Evolutionary conservation across 2,888 invertebrate species (phyloP).

Genomic region (Dendrolimus houi): DNA sequence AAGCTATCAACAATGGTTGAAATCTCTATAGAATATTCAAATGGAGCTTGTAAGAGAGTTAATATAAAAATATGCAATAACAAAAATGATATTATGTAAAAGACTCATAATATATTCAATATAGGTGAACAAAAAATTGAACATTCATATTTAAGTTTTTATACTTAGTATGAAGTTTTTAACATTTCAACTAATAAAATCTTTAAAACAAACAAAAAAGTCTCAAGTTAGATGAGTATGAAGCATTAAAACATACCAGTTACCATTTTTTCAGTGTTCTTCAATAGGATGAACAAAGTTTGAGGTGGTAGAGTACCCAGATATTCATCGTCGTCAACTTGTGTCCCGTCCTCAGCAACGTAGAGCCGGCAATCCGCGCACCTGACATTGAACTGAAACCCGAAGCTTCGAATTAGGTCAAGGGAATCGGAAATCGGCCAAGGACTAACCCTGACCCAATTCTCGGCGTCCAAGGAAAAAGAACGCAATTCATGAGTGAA

Average conservation of each 20-base stretch:
- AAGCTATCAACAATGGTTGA: too few relatives aligned
- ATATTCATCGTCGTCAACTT: constrained; percentile 85
- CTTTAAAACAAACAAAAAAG: too few relatives aligned
- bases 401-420: constrained; percentile 38
- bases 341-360: constrained; percentile 81
- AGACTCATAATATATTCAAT: too few relatives aligned
- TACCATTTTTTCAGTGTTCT: constrained; percentile 71
- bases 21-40: too few relatives aligned
- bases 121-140: too few relatives aligned
- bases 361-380: constrained; percentile 68
- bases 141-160: too few relatives aligned
- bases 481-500: constrained; percentile 24
- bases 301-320: constrained; percentile 84
- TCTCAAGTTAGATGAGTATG: too few relatives aligned
- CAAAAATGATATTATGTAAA: too few relatives aligned
- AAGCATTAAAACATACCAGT: constrained; percentile 63
- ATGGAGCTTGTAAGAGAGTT: too few relatives aligned
- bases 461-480: constrained; percentile 25
- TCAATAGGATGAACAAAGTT: constrained; percentile 80
- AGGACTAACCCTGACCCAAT: constrained; percentile 49
- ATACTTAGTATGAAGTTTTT: too few relatives aligned
- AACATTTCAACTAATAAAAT: too few relatives aligned
- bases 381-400: constrained; percentile 66
- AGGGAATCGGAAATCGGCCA: constrained; percentile 47
- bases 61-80: too few relatives aligned